These are phyloP conservation scores for Chironomus tentans DNA, from an alignment of 2,888 invertebrate species.

Conservation along the genomic window DNA sequence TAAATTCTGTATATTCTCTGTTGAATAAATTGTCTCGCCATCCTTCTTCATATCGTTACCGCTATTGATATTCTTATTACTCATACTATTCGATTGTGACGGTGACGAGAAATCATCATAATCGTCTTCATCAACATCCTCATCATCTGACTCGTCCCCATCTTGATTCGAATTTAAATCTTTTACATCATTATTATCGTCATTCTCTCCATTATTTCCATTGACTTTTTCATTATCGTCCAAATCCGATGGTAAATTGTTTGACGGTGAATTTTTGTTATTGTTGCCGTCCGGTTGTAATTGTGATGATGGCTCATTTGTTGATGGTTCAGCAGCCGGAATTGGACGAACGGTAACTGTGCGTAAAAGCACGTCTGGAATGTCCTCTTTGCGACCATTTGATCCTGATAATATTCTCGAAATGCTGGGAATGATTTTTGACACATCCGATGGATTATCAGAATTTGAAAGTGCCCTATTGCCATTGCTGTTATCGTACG, in stretches of 20 bases:
- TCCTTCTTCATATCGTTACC: not conserved
- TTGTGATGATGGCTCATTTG: constrained; percentile 16
- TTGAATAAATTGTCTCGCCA: constrained; percentile 41
- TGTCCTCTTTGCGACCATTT: constrained; percentile 72
- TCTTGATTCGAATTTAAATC: constrained; percentile 25
- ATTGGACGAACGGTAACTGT: constrained; percentile 52
- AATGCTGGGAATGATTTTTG: constrained; percentile 59
- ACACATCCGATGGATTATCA: constrained; percentile 39
- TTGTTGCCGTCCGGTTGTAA: not conserved
- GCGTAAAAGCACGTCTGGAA: constrained; percentile 65
- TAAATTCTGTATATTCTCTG: constrained; percentile 49
- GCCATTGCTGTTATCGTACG: constrained; percentile 32
- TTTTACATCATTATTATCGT: constrained; percentile 27
- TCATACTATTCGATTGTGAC: constrained; percentile 17
- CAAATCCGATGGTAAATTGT: constrained; percentile 1
- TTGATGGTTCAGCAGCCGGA: constrained; percentile 30
- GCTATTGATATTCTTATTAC: constrained; percentile 12
- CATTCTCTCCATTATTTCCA: constrained; percentile 29
- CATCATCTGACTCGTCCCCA: constrained; percentile 18
- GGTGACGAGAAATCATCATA: constrained; percentile 7
- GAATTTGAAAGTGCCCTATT: constrained; percentile 42
- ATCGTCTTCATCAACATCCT: constrained; percentile 16
- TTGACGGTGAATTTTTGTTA: not conserved
- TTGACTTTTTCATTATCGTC: constrained; percentile 28
- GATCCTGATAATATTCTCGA: constrained; percentile 77